Evolutionary conservation across 2,113 vertebrate species (phyloP).

Genomic region (Callipepla californica): DNA sequence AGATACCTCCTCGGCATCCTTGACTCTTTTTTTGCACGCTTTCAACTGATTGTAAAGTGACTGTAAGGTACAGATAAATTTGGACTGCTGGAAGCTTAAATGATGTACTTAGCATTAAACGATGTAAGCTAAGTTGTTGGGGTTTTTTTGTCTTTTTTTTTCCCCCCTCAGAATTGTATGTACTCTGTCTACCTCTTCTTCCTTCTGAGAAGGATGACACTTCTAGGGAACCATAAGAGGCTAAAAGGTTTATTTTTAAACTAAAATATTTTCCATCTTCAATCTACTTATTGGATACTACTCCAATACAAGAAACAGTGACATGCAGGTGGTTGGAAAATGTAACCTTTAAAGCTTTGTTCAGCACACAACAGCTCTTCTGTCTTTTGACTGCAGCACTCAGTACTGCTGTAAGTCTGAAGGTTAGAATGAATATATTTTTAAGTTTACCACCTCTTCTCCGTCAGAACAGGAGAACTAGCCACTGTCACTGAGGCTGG

Average conservation of each 20-base stretch:
- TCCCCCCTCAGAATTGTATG: not conserved
- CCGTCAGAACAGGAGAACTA: not conserved
- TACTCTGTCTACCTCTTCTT: not conserved
- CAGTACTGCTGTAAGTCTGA: not conserved
- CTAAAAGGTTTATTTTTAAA: not conserved
- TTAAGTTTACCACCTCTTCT: not conserved
- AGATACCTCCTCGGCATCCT: not conserved
- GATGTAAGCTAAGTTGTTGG: not conserved
- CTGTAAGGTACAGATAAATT: not conserved
- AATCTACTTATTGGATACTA: not conserved
- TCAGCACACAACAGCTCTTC: not conserved
- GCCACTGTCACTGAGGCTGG: not conserved
- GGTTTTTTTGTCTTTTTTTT: not conserved
- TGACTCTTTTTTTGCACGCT: not conserved
- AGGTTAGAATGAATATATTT: not conserved
- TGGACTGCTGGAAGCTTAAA: not conserved
- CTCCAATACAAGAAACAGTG: not conserved
- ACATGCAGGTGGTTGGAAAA: not conserved
- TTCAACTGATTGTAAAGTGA: not conserved
- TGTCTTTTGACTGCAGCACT: not conserved
- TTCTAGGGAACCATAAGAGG: not conserved
- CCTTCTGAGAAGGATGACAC: not conserved
- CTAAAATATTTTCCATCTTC: not conserved
- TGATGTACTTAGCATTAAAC: not conserved
- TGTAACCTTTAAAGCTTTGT: not conserved